phyloP scores from a whole-genome alignment of 2,888 invertebrate genomes.

The Leucoptera coffeella region DNA sequence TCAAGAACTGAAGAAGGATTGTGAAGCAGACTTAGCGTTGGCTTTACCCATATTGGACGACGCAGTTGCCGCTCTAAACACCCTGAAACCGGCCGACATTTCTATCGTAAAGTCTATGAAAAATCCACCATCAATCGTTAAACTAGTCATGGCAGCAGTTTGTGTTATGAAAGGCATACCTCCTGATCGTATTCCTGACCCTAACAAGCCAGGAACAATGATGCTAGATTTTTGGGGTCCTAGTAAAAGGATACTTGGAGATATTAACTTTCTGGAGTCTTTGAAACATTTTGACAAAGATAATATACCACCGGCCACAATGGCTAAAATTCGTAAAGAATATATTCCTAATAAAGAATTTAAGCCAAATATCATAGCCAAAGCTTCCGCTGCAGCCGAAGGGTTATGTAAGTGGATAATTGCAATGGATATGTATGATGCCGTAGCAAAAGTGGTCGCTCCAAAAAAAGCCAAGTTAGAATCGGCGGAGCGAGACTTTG shows the following conservation, averaged over 20 bases:
- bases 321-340: slow-evolving; percentile 70
- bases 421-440: slow-evolving; percentile 85
- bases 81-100: slow-evolving; percentile 78
- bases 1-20: slow-evolving; percentile 78
- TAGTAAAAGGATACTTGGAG: slow-evolving; percentile 73
- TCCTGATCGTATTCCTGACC: slow-evolving; percentile 71
- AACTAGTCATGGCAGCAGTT: slow-evolving; percentile 85
- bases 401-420: slow-evolving; percentile 88
- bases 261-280: slow-evolving; percentile 70
- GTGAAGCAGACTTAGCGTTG: slow-evolving; percentile 86
- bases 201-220: slow-evolving; percentile 58
- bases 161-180: slow-evolving; percentile 78
- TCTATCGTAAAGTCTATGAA: slow-evolving; percentile 86
- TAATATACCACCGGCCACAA: slow-evolving; percentile 66
- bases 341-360: slow-evolving; percentile 72
- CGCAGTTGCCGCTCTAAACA: slow-evolving; percentile 70
- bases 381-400: slow-evolving; percentile 92
- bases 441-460: slow-evolving; percentile 74
- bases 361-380: slow-evolving; percentile 72
- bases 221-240: slow-evolving; percentile 81
- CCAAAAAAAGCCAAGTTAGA: slow-evolving; percentile 80
- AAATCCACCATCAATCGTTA: slow-evolving; percentile 76
- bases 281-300: slow-evolving; percentile 80
- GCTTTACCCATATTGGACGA: slow-evolving; percentile 79
- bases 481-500: slow-evolving; percentile 74